phyloP scores from a whole-genome alignment of 1,140 invertebrate genomes.

The Drosophila pandora region DNA sequence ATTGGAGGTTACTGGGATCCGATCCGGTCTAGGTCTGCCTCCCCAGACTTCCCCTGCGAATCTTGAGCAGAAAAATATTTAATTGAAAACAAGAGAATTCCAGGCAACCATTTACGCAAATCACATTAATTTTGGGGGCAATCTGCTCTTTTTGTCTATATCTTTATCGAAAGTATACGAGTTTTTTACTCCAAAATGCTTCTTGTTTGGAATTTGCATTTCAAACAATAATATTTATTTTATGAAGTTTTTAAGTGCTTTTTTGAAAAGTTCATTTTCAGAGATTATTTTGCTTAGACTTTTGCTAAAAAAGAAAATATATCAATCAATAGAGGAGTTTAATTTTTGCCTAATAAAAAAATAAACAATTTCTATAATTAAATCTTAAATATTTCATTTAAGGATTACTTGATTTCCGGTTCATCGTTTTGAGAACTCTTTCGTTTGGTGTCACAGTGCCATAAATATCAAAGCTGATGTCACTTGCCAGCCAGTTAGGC shows the following conservation, averaged over 20 bases:
- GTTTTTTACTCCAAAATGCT: slow-evolving; percentile 17
- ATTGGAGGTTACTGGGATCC: slow-evolving; percentile 31
- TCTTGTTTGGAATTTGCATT: slow-evolving; percentile 5
- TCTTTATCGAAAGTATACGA: slow-evolving; percentile 15
- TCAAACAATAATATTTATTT: slow-evolving; percentile 6
- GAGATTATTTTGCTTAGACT: too few species aligned
- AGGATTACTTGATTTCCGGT: neutral
- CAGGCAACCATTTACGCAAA: slow-evolving; percentile 10
- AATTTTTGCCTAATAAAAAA: too few species aligned
- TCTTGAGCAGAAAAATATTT: slow-evolving; percentile 18
- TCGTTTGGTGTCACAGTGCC: slow-evolving; percentile 28
- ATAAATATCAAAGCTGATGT: slow-evolving; percentile 43
- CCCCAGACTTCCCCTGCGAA: slow-evolving; percentile 7
- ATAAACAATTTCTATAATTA: too few species aligned
- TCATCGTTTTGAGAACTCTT: neutral
- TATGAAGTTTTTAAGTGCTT: neutral
- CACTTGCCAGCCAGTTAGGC: slow-evolving; percentile 22
- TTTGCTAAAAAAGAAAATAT: neutral
- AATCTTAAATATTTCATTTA: too few species aligned
- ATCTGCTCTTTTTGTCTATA: slow-evolving; percentile 7
- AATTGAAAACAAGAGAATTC: slow-evolving; percentile 19
- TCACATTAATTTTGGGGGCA: neutral
- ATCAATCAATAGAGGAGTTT: too few species aligned
- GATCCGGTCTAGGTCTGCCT: slow-evolving; percentile 10
- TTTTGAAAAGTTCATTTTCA: neutral